Conservation (phyloP, 2,797 vertebrate species). For the Neosilurus mollespiculum region DNA sequence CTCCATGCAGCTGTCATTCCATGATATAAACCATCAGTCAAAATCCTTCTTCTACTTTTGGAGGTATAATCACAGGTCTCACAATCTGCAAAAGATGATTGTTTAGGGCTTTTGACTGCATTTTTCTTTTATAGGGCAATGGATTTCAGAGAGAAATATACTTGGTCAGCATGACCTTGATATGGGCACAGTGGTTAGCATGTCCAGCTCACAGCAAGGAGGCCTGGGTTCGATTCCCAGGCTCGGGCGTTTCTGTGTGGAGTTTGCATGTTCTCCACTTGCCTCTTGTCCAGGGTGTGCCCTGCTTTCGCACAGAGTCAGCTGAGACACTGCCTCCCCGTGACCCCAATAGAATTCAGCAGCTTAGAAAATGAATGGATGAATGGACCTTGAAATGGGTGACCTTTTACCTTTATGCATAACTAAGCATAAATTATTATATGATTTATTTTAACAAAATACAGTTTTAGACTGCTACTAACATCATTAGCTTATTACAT, state of each 20-base stretch:
- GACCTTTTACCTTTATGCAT: background rate
- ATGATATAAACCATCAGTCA: constrained; percentile 45
- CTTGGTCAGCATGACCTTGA: background rate
- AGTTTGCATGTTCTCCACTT: too few species aligned
- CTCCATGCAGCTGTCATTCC: constrained; percentile 39
- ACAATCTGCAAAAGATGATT: background rate
- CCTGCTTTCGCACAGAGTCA: too few species aligned
- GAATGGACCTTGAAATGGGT: too few species aligned
- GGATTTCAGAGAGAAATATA: background rate
- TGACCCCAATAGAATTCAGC: too few species aligned
- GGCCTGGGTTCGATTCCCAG: too few species aligned
- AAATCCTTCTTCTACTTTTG: constrained; percentile 28
- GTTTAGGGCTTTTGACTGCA: background rate
- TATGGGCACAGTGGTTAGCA: too few species aligned
- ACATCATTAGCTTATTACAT: background rate
- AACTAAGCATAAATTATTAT: background rate
- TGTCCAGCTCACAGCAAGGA: too few species aligned
- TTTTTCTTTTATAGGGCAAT: background rate
- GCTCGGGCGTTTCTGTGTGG: too few species aligned
- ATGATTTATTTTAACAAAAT: background rate
- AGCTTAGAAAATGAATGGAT: too few species aligned
- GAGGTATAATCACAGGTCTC: constrained; percentile 40
- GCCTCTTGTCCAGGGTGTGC: too few species aligned
- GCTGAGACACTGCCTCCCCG: too few species aligned
- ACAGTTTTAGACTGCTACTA: background rate